phyloP scores from a whole-genome alignment of 2,113 vertebrate species.

The Albula goreensis region DNA sequence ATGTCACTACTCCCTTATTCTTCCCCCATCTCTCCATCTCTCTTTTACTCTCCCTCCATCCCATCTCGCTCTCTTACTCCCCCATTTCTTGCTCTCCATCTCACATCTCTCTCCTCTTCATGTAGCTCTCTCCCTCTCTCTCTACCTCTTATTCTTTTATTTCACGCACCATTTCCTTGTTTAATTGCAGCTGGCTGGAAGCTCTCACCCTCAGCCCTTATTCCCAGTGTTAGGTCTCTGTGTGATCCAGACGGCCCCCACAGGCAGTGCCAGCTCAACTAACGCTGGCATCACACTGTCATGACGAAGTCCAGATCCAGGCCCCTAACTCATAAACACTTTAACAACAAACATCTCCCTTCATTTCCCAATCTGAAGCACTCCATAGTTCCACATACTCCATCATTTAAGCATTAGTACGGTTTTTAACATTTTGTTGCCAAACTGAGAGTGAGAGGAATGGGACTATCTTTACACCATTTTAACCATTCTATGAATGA shows the following conservation, averaged over 20 bases:
- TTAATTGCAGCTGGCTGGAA: conserved; percentile 72
- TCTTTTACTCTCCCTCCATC: conserved; percentile 26
- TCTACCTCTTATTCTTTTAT: conserved; percentile 49
- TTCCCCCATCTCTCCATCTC: conserved; percentile 14
- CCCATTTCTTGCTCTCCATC: conserved; percentile 7
- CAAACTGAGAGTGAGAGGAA: too few species aligned
- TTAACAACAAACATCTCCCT: neutral
- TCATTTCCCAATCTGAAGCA: neutral
- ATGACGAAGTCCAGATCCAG: neutral
- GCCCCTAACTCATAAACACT: neutral
- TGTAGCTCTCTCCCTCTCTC: conserved; percentile 20
- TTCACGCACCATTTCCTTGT: conserved; percentile 73
- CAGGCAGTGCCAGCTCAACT: neutral
- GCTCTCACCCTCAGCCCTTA: conserved; percentile 54
- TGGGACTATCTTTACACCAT: too few species aligned
- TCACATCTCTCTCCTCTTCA: conserved; percentile 24
- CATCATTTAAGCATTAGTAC: too few species aligned
- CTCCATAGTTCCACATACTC: neutral
- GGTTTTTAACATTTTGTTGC: too few species aligned
- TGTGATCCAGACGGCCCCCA: neutral
- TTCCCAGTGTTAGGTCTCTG: conserved; percentile 27
- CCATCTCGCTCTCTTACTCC: neutral
- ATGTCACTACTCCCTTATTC: conserved; percentile 13
- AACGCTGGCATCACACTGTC: neutral
- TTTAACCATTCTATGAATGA: too few species aligned